Conservation (phyloP, 2,797 vertebrate genomes). For the Triplophysa bombifrons region DNA sequence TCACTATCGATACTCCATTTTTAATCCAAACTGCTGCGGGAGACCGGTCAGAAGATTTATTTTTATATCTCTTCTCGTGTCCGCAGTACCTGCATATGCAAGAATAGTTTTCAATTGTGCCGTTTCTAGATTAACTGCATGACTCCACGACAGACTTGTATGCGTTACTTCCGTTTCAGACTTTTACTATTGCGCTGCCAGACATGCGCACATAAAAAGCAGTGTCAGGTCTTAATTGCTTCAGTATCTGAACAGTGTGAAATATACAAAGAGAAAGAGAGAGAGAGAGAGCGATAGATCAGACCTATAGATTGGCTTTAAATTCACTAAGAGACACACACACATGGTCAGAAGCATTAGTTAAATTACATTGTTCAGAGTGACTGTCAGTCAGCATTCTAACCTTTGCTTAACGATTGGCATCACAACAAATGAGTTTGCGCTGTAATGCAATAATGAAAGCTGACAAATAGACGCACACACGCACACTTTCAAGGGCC, state of each 20-base stretch:
- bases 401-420: conserved; percentile 42
- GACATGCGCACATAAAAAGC: background rate
- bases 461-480: conserved; percentile 11
- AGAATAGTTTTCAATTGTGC: too few relatives aligned
- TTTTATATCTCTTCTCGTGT: too few relatives aligned
- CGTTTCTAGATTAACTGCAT: too few relatives aligned
- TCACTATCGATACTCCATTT: too few relatives aligned
- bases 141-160: too few relatives aligned
- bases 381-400: conserved; percentile 30
- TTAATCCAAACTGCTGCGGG: too few relatives aligned
- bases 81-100: too few relatives aligned
- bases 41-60: too few relatives aligned
- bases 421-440: conserved; percentile 34
- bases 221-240: background rate
- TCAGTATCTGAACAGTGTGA: background rate
- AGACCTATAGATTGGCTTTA: conserved; percentile 27
- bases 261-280: conserved; percentile 25
- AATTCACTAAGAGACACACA: conserved; percentile 15
- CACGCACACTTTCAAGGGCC: background rate
- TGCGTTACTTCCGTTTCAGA: too few relatives aligned
- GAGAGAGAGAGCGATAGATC: conserved; percentile 23
- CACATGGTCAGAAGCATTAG: conserved; percentile 30
- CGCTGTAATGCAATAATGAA: conserved; percentile 36
- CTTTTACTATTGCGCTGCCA: too few relatives aligned
- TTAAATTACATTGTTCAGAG: conserved; percentile 41